Percentiles rank a stretch among this genome's conserved stretches.
Evolutionary conservation across 2,888 invertebrate species (phyloP).

Genomic region (Junonia oenone): DNA sequence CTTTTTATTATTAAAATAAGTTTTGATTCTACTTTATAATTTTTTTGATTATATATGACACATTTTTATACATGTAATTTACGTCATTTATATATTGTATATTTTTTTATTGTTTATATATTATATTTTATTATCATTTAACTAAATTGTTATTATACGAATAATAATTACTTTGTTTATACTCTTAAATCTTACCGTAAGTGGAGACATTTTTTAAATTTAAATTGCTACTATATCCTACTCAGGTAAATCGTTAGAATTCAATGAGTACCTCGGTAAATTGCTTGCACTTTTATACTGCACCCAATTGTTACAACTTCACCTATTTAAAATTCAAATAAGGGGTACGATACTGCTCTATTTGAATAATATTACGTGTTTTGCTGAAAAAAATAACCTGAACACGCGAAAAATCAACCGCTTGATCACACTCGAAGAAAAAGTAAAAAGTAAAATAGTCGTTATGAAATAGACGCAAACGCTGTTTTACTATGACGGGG

Average conservation of each 20-base stretch:
- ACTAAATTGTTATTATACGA: background rate
- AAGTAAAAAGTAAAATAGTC: constrained; percentile 11
- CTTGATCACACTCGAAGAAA: constrained; percentile 15
- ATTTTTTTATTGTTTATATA: no score
- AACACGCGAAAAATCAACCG: constrained; percentile 22
- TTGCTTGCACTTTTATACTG: constrained; percentile 68
- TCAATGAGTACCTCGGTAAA: constrained; percentile 46
- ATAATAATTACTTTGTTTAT: background rate
- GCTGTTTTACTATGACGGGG: background rate
- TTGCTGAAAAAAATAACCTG: constrained; percentile 18
- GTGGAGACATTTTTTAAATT: constrained; percentile 62
- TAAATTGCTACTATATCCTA: constrained; percentile 34
- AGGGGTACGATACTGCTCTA: constrained; percentile 22
- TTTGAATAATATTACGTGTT: constrained; percentile 31
- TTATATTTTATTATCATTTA: no score
- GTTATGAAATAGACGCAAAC: constrained; percentile 6
- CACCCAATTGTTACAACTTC: constrained; percentile 49
- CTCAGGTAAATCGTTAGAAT: constrained; percentile 46
- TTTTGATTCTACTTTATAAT: no score
- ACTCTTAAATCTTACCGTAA: constrained; percentile 53
- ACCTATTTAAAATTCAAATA: constrained; percentile 26
- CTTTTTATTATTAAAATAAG: no score
- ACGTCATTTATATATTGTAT: no score
- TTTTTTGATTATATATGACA: no score
- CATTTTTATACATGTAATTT: no score